Base-by-base conservation (phyloP, 2,888 invertebrate species). In the Boloria selene region DNA sequence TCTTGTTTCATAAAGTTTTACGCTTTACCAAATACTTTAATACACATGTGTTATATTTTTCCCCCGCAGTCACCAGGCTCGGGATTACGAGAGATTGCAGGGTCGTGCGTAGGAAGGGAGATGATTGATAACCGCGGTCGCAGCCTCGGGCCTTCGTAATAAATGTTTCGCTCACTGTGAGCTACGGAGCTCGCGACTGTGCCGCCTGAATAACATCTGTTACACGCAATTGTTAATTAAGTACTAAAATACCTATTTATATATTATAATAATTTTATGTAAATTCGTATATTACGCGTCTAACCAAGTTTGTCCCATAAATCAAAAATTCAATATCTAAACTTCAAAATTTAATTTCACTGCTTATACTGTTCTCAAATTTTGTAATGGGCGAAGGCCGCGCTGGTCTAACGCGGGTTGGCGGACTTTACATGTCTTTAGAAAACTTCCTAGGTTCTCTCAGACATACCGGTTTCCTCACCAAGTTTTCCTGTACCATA, bases 111-210 rank as follows among this genome's bases (percentile, higher is more conserved):
- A 71, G 70, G 72, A 59, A 50, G 70, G 64, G 69, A 71, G 69
- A 80, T 82, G 82, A 82, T 81, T 81, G 81, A 82, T 82, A 75
- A 74, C 52, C 53, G 67, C 55, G 54, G 68, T 61, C 67, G 61
- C 71, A 67, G 68, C 66, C 65, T 58, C 62, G 62, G 55, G 59
- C 59, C 51, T 59, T 51, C 62, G n/a, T 65, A 62, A 65, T 68
- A 65, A 68, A 68, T 68, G 61, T 50, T 65, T 63, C 22, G 51
- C 65, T 65, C 58, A 31, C 50, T 31, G 31, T 38, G 17, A 14
- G 59, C 47, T 59, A 59, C 59, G 58, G 47, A 47, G 42, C 58
- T 64, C 60, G 64, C 61, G 68, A 42, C 50, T 47, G 53, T 61
- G 47, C 61, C 50, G 26, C 50, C 13, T 26, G 31, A 18, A 14